Evolutionary conservation across 2,113 vertebrate genomes (phyloP).

Genomic region (Marmota flaviventris): DNA sequence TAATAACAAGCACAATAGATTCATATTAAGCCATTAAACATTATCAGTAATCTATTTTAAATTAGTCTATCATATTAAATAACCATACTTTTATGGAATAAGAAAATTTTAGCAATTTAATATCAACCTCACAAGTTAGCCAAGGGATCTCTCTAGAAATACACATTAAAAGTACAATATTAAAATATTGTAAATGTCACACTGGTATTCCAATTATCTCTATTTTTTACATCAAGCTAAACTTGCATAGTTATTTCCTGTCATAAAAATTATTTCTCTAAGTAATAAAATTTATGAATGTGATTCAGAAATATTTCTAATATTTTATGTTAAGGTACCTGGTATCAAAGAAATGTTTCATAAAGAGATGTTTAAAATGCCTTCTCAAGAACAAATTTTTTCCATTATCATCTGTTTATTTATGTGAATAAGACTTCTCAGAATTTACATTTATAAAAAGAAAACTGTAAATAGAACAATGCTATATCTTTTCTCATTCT

Average conservation of each 20-base stretch:
- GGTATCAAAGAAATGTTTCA: not conserved
- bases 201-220: not conserved
- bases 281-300: not conserved
- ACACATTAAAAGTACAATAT: not conserved
- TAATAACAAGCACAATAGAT: not conserved
- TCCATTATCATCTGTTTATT: not conserved
- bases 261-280: not conserved
- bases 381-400: not conserved
- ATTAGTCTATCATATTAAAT: slow-evolving; percentile 12
- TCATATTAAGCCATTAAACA: not conserved
- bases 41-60: not conserved
- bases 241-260: not conserved
- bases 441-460: not conserved
- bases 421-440: not conserved
- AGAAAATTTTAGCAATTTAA: not conserved
- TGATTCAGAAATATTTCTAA: not conserved
- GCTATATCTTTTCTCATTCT: too few species aligned
- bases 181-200: not conserved
- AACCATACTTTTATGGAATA: not conserved
- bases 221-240: not conserved
- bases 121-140: not conserved
- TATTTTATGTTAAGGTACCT: not conserved
- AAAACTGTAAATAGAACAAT: not conserved
- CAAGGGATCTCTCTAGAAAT: not conserved
- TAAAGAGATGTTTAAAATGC: not conserved